Conservation (phyloP, 2,113 vertebrate species). For the Mohoua ochrocephala region DNA sequence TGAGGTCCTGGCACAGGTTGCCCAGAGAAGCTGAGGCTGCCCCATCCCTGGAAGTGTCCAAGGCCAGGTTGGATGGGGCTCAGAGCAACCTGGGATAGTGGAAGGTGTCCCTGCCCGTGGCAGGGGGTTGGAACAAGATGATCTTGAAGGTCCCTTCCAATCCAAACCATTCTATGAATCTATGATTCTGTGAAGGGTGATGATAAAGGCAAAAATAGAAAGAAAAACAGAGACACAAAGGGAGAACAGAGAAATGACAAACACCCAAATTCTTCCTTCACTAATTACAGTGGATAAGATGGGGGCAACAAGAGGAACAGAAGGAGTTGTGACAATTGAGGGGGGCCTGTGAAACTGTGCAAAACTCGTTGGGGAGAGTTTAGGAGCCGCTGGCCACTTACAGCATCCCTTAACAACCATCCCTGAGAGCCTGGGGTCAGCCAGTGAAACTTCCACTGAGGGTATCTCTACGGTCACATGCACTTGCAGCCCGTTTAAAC, state of each 20-base stretch:
- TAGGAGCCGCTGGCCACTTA: background rate
- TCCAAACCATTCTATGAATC: background rate
- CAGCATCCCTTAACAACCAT: background rate
- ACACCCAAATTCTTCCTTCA: background rate
- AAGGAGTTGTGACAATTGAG: background rate
- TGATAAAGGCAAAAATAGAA: background rate
- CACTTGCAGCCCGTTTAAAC: background rate
- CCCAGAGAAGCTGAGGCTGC: background rate
- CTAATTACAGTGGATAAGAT: background rate
- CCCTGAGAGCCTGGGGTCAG: background rate
- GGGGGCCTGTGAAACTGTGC: background rate
- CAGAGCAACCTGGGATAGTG: background rate
- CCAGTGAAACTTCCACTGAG: background rate
- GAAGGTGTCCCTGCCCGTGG: background rate
- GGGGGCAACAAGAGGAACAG: background rate
- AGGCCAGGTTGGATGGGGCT: background rate
- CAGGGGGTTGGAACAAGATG: fast-evolving
- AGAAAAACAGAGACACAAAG: background rate
- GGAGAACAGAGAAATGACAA: background rate
- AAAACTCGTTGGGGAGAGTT: background rate
- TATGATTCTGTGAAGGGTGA: background rate
- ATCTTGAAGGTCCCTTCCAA: background rate
- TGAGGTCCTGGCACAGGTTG: background rate
- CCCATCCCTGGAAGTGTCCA: fast-evolving
- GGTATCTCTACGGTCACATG: background rate